A percentile compares a stretch with the other conserved stretches of the same genome.
Evolutionary conservation across 2,113 vertebrate genomes (phyloP).

Genomic region (Kryptolebias marmoratus): DNA sequence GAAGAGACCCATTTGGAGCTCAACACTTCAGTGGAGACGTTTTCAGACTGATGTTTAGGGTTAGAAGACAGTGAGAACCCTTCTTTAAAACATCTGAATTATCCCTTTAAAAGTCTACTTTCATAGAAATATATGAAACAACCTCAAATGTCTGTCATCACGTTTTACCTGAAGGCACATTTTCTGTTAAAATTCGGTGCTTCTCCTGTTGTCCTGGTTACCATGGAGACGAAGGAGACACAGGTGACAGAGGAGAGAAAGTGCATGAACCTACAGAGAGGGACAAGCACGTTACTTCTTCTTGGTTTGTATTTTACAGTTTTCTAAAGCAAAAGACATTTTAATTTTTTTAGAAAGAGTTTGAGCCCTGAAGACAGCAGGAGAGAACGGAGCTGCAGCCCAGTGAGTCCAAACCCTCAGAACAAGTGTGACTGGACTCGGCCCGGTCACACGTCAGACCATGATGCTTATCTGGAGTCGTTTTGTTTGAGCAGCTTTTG

Average conservation of each 20-base stretch:
- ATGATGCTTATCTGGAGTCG: constrained; percentile 35
- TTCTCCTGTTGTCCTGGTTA: not conserved
- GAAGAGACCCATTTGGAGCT: no score
- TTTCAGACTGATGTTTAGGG: not conserved
- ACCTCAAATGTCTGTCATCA: not conserved
- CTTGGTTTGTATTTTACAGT: not conserved
- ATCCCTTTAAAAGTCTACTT: not conserved
- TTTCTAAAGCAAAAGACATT: not conserved
- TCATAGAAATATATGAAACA: not conserved
- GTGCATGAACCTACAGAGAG: not conserved
- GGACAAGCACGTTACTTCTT: not conserved
- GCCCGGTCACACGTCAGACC: constrained; percentile 22
- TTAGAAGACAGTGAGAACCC: no score
- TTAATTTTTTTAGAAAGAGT: not conserved
- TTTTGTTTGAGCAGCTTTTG: constrained; percentile 22
- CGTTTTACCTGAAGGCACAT: not conserved
- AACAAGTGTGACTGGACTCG: not conserved
- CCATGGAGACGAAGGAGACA: not conserved
- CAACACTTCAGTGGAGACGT: no score
- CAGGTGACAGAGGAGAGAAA: not conserved
- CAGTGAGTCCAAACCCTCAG: constrained; percentile 4
- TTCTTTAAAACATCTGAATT: no score
- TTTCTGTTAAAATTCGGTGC: not conserved
- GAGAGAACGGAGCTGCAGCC: constrained; percentile 4
- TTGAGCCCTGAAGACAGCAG: not conserved